phyloP scores from a whole-genome alignment of 2,888 invertebrate species.

The Melanotus villosus region DNA sequence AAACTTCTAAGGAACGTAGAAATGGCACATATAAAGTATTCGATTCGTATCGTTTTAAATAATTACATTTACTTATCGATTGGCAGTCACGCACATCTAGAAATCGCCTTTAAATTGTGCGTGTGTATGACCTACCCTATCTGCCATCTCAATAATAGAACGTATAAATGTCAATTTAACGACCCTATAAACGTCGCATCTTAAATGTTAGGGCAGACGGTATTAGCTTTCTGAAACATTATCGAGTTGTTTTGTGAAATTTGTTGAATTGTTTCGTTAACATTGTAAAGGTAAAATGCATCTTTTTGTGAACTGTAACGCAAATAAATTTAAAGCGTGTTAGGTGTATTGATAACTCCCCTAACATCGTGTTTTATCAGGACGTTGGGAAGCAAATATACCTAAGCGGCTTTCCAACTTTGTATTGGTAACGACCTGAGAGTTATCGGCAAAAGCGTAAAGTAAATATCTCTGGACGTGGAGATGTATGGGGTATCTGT shows the following conservation, averaged over 20 bases:
- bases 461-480: constrained; percentile 30
- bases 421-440: constrained; percentile 9
- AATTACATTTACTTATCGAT: not conserved
- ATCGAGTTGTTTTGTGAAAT: no score
- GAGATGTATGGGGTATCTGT: constrained; percentile 43
- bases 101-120: not conserved
- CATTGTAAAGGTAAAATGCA: no score
- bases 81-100: not conserved
- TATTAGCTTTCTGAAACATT: not conserved
- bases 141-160: constrained; percentile 24
- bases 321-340: not conserved
- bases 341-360: not conserved
- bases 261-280: no score
- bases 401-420: constrained; percentile 4
- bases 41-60: no score
- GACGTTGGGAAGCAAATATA: not conserved
- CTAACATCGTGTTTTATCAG: not conserved
- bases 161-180: constrained; percentile 30
- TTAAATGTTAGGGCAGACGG: constrained; percentile 11
- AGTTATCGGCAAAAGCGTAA: constrained; percentile 27
- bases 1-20: no score
- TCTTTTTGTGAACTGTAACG: no score
- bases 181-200: constrained; percentile 28
- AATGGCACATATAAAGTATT: no score
- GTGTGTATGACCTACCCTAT: not conserved